Conservation (phyloP, 2,113 vertebrate species). For the Cyphomyrus plagiostoma region DNA sequence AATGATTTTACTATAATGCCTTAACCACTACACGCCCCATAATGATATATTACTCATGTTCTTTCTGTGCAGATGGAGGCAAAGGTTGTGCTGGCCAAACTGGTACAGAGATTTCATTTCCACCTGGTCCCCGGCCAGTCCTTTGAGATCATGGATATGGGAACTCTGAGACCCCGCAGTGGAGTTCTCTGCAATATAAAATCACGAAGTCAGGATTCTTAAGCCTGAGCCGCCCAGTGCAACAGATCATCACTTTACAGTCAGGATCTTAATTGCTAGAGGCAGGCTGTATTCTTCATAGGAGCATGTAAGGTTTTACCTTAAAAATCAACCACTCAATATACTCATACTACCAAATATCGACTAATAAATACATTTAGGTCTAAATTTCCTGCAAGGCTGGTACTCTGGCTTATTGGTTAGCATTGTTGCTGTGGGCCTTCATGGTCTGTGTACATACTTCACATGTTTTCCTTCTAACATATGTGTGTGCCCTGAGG, state of each 20-base stretch:
- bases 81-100: slow-evolving; percentile 80
- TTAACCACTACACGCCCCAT: too few relatives aligned
- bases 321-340: background rate
- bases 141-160: slow-evolving; percentile 67
- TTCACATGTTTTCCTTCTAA: background rate
- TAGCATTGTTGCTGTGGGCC: background rate
- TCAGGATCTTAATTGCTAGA: background rate
- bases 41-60: too few relatives aligned
- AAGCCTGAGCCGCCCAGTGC: too few relatives aligned
- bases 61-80: slow-evolving; percentile 75
- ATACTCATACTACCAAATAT: background rate
- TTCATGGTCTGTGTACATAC: background rate
- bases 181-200: slow-evolving; percentile 72
- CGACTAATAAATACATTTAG: background rate
- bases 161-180: slow-evolving; percentile 65
- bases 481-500: background rate
- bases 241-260: background rate
- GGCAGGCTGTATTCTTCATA: background rate
- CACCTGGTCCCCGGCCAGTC: slow-evolving; percentile 69
- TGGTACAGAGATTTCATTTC: slow-evolving; percentile 80
- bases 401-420: background rate
- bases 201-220: slow-evolving; percentile 40
- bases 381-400: background rate
- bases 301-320: background rate
- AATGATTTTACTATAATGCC: background rate